Base-by-base conservation (phyloP, 1,140 invertebrate genomes). In the Bactericera cockerelli region DNA sequence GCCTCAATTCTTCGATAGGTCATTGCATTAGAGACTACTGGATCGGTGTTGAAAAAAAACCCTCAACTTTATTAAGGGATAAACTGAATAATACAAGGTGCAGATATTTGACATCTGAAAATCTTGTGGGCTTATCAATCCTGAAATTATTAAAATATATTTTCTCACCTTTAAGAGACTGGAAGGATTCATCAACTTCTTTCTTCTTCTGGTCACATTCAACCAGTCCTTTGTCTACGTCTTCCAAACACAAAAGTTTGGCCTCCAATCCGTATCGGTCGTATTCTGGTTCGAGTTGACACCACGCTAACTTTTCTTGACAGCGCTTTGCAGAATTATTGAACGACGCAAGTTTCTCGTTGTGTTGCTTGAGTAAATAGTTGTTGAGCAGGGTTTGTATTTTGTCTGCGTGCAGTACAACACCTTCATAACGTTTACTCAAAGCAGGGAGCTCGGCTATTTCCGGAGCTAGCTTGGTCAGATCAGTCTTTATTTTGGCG, bases 181-280 rank as follows among this genome's bases (percentile, higher is more conserved):
- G 73, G 60, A 87, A 69, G 0, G 82, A 81, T 57, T 82, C 77
- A 61, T 82, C 78, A 4, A 83, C 75, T 65, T 88, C 84, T 2
- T 67, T 66, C 65, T 83, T 80, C 57, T 81, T 79, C 11, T 69
- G 67, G 38, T 80, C 76, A 67, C 83, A 87, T 63, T 87, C 83
- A 14, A 72, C 70, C 49, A 93, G 78, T 31, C 81, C 83, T 57
- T 74, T 76, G 69, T 84, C 79, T 1, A 93, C 81, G 63, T 91
- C 88, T 59, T 75, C 69, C n/a, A 94, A 67, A 6, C 89, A 84
- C 2, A 83, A 79, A 67, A 87, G 77, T 74, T 96, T 96, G 0
- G 90, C 84, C 75, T 95, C 88, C n/a, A 95, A 74, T 70, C 90
- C 93, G 67, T 92, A 94, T 68, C 83, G 82, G 68, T 96, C 91